These are phyloP conservation scores for Epicauta chinensis DNA, from an alignment of 1,140 invertebrate genomes.

Conservation along the genomic window DNA sequence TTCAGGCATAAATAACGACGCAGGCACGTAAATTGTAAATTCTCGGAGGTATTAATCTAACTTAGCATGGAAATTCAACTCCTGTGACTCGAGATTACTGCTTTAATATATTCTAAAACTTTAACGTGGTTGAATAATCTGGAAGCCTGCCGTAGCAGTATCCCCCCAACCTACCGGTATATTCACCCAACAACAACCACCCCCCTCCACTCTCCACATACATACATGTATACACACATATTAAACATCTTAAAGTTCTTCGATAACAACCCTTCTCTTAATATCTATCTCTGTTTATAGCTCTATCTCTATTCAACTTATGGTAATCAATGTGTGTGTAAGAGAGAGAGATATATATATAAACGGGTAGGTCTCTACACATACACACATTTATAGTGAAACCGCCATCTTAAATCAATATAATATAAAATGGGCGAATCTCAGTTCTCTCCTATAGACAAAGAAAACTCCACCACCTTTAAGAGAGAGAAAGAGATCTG, in stretches of 20 bases:
- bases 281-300: too few species aligned
- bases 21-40: slow-evolving; percentile 39
- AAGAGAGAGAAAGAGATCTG: slow-evolving; percentile 23
- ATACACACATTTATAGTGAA: too few species aligned
- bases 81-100: slow-evolving; percentile 40
- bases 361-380: too few species aligned
- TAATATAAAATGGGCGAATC: slow-evolving; percentile 33
- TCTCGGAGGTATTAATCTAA: slow-evolving; percentile 40
- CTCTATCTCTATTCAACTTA: too few species aligned
- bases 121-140: slow-evolving; percentile 31
- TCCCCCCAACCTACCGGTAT: not conserved
- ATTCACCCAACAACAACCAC: not conserved
- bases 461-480: slow-evolving; percentile 28
- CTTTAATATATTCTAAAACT: slow-evolving; percentile 42
- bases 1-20: slow-evolving; percentile 39
- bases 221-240: too few species aligned
- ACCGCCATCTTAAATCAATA: slow-evolving; percentile 33
- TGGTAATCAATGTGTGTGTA: too few species aligned
- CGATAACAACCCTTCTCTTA: too few species aligned
- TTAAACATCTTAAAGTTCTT: too few species aligned
- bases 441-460: slow-evolving; percentile 25
- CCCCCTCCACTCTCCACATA: too few species aligned
- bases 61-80: slow-evolving; percentile 41
- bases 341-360: not conserved
- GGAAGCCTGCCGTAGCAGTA: not conserved